Conservation (phyloP, 2,113 vertebrate species). For the Rafetus swinhoei region DNA sequence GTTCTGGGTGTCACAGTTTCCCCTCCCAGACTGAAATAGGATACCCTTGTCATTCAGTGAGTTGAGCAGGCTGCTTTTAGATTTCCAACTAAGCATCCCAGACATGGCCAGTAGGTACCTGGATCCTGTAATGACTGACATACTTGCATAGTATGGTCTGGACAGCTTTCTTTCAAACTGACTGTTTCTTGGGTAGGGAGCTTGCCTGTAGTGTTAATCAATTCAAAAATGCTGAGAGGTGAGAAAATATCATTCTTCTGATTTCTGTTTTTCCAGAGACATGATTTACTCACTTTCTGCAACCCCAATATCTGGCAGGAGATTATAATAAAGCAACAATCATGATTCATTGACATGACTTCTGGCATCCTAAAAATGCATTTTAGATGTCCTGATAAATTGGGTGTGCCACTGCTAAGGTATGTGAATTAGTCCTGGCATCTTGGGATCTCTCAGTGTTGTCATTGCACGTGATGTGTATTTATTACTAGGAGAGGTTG, state of each 20-base stretch:
- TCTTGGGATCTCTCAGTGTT: not conserved
- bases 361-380: conserved; percentile 16
- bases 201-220: not conserved
- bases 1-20: not conserved
- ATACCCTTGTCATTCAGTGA: not conserved
- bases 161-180: not conserved
- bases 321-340: not conserved
- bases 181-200: not conserved
- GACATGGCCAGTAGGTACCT: not conserved
- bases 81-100: not conserved
- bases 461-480: not conserved
- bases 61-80: not conserved
- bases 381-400: not conserved
- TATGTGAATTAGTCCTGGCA: conserved; percentile 18
- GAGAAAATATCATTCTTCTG: not conserved
- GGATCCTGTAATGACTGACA: not conserved
- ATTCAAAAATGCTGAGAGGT: not conserved
- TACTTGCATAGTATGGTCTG: not conserved
- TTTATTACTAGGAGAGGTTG: not conserved
- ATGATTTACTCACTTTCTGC: not conserved
- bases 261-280: not conserved
- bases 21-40: not conserved
- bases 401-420: not conserved
- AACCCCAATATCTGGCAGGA: not conserved
- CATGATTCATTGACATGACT: not conserved